phyloP scores from a whole-genome alignment of 2,888 invertebrate species.

The Platypus cylindrus region DNA sequence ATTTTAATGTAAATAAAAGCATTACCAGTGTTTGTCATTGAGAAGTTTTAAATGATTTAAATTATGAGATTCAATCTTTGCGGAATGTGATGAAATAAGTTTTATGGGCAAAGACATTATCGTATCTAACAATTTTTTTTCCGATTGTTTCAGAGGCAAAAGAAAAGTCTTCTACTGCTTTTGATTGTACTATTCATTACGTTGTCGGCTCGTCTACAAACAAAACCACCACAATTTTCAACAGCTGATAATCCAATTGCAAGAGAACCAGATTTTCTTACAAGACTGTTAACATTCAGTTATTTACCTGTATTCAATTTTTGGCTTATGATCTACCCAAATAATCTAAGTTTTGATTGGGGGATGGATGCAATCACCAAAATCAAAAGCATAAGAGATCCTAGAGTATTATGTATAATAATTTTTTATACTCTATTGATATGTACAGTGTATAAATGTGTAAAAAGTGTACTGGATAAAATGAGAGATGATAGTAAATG shows the following conservation, averaged over 20 bases:
- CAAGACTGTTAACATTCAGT: constrained; percentile 78
- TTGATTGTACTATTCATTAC: constrained; percentile 54
- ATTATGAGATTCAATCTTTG: no score
- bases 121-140: constrained; percentile 12
- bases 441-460: constrained; percentile 19
- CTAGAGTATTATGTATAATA: constrained; percentile 62
- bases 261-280: constrained; percentile 66
- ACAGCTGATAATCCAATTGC: constrained; percentile 94
- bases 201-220: constrained; percentile 64
- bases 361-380: constrained; percentile 94
- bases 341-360: constrained; percentile 92
- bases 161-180: constrained; percentile 57
- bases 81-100: no score
- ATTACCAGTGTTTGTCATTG: no score
- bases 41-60: no score
- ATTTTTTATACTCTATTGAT: constrained; percentile 53
- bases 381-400: constrained; percentile 64
- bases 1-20: no score
- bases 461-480: constrained; percentile 8
- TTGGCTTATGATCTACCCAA: constrained; percentile 73
- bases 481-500: constrained; percentile 1
- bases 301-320: constrained; percentile 89
- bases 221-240: constrained; percentile 72
- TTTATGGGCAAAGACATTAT: no score
- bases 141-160: constrained; percentile 57